Conservation (phyloP, 2,797 vertebrate genomes). For the Calcarius lapponicus region DNA sequence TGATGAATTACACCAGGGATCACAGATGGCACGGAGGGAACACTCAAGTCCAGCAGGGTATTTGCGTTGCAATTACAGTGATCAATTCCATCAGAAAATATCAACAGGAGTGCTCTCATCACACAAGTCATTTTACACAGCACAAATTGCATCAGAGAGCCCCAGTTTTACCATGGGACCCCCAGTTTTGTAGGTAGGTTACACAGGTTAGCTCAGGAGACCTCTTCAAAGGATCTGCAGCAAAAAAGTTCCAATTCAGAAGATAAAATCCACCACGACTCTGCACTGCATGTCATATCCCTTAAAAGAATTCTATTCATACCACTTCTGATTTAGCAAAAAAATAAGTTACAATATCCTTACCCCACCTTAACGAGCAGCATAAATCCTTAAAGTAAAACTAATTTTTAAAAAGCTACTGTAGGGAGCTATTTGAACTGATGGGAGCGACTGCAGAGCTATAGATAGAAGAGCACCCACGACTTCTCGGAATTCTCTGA, state of each 20-base stretch:
- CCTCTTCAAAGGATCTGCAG: neutral
- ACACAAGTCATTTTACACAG: neutral
- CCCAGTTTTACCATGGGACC: rapidly evolving
- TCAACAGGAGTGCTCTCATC: neutral
- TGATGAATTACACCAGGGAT: neutral
- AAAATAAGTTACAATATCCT: neutral
- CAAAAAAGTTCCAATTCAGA: neutral
- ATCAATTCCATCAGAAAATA: neutral
- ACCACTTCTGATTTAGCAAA: neutral
- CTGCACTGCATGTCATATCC: neutral
- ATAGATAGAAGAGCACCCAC: conserved; percentile 38
- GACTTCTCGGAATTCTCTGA: neutral
- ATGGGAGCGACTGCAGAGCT: conserved; percentile 7
- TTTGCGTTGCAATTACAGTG: neutral
- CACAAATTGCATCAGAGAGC: neutral
- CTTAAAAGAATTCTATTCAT: neutral
- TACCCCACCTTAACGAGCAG: neutral
- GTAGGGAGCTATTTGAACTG: neutral
- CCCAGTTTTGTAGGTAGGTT: neutral
- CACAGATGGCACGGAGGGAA: neutral
- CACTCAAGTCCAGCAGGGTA: neutral
- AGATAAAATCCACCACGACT: neutral
- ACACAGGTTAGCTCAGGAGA: neutral
- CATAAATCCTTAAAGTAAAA: conserved; percentile 18
- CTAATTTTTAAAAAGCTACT: conserved; percentile 16